Percentiles rank a stretch among this genome's conserved stretches.
Conservation (phyloP, 2,113 vertebrate genomes). For the Prunella himalayana region DNA sequence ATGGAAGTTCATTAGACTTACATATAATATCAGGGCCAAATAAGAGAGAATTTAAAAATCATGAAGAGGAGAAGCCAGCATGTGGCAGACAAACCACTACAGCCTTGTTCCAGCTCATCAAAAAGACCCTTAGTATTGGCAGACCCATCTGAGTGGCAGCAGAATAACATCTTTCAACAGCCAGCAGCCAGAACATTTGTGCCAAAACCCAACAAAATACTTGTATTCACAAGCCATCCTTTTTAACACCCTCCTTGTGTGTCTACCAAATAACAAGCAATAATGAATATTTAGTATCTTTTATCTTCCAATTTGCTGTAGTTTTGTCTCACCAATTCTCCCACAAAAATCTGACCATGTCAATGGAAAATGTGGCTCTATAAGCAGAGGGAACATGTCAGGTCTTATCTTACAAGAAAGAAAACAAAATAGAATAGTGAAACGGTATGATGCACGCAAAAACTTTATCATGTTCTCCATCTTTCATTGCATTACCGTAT, state of each 20-base stretch:
- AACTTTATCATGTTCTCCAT: not conserved
- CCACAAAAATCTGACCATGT: not conserved
- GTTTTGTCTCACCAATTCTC: not conserved
- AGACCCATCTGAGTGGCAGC: not conserved
- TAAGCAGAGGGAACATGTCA: not conserved
- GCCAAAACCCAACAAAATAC: not conserved
- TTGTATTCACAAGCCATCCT: not conserved
- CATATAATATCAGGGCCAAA: not conserved
- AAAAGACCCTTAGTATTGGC: not conserved
- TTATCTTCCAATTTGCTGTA: not conserved
- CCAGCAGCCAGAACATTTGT: not conserved
- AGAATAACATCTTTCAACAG: not conserved
- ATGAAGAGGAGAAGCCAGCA: not conserved
- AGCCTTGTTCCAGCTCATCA: conserved; percentile 30
- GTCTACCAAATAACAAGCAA: not conserved
- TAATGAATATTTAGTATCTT: not conserved
- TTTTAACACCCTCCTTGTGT: not conserved
- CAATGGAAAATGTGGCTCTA: not conserved
- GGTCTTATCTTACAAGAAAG: not conserved
- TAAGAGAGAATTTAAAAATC: not conserved
- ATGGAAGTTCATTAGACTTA: not conserved
- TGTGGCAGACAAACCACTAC: not conserved
- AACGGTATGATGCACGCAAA: not conserved
- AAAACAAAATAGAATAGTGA: not conserved
- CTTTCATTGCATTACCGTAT: not conserved